phyloP scores from a whole-genome alignment of 2,113 vertebrate species.

The Morone chrysops region DNA sequence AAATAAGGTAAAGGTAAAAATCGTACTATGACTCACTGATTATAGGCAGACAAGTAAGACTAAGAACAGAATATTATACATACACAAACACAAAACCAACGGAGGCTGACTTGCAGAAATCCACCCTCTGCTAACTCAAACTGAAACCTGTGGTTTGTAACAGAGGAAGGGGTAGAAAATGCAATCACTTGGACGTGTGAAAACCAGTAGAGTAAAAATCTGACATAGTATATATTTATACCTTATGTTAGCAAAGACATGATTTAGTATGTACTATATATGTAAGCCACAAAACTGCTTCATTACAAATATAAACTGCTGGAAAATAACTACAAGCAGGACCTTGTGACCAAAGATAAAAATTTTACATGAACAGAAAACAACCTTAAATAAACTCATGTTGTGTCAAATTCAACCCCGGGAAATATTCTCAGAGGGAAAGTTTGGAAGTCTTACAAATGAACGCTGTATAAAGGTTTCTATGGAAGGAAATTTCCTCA shows the following conservation, averaged over 20 bases:
- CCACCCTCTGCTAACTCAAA: not conserved
- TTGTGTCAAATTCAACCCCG: not conserved
- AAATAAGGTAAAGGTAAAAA: too few relatives aligned
- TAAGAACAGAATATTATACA: not conserved
- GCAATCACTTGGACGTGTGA: not conserved
- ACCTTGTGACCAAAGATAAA: not conserved
- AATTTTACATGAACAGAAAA: not conserved
- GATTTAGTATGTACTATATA: not conserved
- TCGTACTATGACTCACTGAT: not conserved
- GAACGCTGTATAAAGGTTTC: not conserved
- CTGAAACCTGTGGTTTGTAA: slow-evolving; percentile 61
- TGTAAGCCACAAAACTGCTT: not conserved
- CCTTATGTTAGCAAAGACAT: not conserved
- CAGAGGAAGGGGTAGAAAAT: slow-evolving; percentile 11
- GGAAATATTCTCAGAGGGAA: not conserved
- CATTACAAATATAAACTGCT: not conserved
- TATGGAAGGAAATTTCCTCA: not conserved
- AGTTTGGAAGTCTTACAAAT: not conserved
- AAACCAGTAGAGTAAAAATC: slow-evolving; percentile 2
- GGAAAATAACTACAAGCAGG: not conserved
- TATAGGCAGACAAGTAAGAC: not conserved
- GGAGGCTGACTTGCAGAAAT: slow-evolving; percentile 29
- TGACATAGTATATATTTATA: not conserved
- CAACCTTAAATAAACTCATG: not conserved
- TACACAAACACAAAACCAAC: not conserved